A percentile compares a stretch with the other conserved stretches of the same genome.
Conservation (phyloP, 1,140 invertebrate genomes). For the Tenebrio molitor region DNA sequence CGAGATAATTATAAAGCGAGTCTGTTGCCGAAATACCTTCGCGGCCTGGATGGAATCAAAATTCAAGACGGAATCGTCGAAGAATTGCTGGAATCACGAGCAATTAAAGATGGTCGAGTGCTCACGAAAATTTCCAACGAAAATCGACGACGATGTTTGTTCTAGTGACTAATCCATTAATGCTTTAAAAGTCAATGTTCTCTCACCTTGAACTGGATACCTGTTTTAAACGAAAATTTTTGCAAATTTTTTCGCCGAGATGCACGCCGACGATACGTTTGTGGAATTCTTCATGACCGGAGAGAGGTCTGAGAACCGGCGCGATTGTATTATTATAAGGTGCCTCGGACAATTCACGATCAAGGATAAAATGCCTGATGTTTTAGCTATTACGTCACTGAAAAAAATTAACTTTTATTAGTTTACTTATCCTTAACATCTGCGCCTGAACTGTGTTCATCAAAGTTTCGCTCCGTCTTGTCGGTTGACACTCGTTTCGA, state of each 20-base stretch:
- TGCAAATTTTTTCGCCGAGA: constrained; percentile 17
- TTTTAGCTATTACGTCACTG: constrained; percentile 25
- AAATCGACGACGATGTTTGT: constrained; percentile 29
- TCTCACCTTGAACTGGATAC: constrained; percentile 34
- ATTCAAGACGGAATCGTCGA: too few relatives aligned
- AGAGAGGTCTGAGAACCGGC: constrained; percentile 1
- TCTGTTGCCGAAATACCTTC: too few relatives aligned
- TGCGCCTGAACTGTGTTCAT: constrained; percentile 1
- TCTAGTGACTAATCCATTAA: constrained; percentile 39
- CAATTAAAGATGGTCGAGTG: constrained; percentile 28
- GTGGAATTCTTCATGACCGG: constrained; percentile 32
- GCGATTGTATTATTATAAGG: constrained; percentile 28
- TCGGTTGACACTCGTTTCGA: too few relatives aligned
- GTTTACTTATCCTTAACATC: constrained; percentile 24
- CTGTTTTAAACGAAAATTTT: constrained; percentile 36
- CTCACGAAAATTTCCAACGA: constrained; percentile 31
- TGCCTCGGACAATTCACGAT: constrained; percentile 29
- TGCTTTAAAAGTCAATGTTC: constrained; percentile 27
- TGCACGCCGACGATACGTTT: constrained; percentile 33
- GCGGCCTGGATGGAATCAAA: too few relatives aligned
- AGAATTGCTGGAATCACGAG: too few relatives aligned
- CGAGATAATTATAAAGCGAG: too few relatives aligned
- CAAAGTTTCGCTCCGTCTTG: too few relatives aligned
- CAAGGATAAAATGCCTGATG: constrained; percentile 28
- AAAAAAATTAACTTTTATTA: constrained; percentile 41